Conservation (phyloP, 2,797 vertebrate genomes). For the Tiaroga cobitis region DNA sequence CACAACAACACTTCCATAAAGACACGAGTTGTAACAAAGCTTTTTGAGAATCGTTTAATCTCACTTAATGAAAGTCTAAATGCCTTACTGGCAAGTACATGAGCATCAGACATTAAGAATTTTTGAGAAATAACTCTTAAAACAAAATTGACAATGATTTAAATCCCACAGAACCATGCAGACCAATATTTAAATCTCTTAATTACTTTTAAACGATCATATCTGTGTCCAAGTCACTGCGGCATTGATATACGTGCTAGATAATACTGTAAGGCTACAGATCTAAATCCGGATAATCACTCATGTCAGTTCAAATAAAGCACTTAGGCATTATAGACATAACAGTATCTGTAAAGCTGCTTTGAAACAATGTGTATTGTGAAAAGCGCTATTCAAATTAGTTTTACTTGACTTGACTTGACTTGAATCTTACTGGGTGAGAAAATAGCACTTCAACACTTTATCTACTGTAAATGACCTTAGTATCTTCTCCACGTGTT, state of each 20-base stretch:
- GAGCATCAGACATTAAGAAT: background rate
- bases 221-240: background rate
- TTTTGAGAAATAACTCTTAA: background rate
- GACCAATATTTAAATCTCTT: background rate
- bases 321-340: background rate
- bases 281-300: background rate
- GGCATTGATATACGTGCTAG: background rate
- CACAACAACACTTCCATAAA: background rate
- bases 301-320: background rate
- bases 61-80: background rate
- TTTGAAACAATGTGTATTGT: background rate
- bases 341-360: background rate
- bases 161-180: background rate
- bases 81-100: background rate
- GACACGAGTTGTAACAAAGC: no score
- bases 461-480: background rate
- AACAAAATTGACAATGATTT: background rate
- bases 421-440: background rate
- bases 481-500: constrained; percentile 9
- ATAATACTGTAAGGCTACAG: background rate
- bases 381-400: background rate
- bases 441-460: background rate
- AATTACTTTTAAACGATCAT: background rate
- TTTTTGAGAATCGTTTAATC: background rate
- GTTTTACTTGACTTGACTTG: background rate